Base-by-base conservation (phyloP, 2,113 vertebrate genomes). In the Natator depressus region DNA sequence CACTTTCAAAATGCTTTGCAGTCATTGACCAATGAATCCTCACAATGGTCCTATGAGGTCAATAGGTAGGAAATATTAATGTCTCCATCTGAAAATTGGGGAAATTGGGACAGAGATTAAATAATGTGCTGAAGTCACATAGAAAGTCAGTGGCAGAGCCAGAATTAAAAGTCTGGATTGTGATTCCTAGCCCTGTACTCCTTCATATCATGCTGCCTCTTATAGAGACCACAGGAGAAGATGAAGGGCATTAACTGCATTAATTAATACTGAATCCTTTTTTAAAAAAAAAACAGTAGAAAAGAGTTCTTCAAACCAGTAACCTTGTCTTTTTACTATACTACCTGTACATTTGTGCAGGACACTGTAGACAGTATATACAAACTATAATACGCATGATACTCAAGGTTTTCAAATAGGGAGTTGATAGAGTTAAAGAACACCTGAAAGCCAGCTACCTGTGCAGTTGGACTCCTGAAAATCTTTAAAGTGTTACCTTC, bases 291-390 rank as follows among this genome's bases (percentile, higher is more conserved):
- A 3, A 16, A 4, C 65, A 92, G 4, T 81, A 51, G 82, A 65
- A 91, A 91, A 50, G 25, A 0, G 8, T 5, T 82, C 49, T 42
- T 85, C 49, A 62, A 3, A 20, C 5, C 10, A 42, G 1, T 75
- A 5, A 59, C 13, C 13, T 82, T 25, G 3, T 80, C 1, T 69
- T 16, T 83, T 81, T 76, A 35, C 42, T 29, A 25, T 46, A 78
- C 0, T 59, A 59, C 42, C n/a, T 55, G 42, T 12, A 59, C 29
- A 83, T 46, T 38, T 59, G 8, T 69, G 88, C 55, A 55, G n/a
- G 25, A 78, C 14, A 10, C 50, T 86, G 47, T 4, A 55, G 3
- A 31, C 0, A 0, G 1, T 49, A 55, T 10, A 3, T 47, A n/a
- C 3, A 81, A 19, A 29, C 2, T 4, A 8, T 9, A 17, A 24